Conservation (phyloP, 2,797 vertebrate species). For the Emys orbicularis region DNA sequence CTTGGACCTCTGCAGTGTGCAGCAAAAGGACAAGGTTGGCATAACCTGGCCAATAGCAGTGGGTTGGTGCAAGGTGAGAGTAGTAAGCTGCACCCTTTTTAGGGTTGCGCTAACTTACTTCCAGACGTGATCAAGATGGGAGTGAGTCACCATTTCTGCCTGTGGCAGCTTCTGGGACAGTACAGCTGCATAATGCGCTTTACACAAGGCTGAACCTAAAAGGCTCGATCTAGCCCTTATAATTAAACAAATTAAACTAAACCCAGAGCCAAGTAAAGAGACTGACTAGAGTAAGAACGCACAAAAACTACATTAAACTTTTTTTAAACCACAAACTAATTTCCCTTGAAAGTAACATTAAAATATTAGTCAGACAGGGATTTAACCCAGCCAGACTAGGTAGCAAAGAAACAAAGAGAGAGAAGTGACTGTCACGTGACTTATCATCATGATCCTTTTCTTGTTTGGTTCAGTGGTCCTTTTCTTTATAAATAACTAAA, state of each 20-base stretch:
- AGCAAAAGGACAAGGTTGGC: neutral
- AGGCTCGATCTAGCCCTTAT: neutral
- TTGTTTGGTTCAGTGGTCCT: neutral
- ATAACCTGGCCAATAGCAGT: neutral
- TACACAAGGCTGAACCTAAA: neutral
- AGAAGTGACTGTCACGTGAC: neutral
- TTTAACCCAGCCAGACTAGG: neutral
- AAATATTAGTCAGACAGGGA: neutral
- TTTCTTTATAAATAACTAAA: conserved; percentile 36
- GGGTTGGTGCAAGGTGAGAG: neutral
- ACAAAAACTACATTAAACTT: neutral
- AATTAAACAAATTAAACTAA: neutral
- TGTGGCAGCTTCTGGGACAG: neutral
- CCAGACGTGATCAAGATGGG: neutral
- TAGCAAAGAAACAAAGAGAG: neutral
- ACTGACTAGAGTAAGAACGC: neutral
- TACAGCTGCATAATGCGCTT: neutral
- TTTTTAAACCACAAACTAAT: neutral
- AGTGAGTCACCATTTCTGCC: neutral
- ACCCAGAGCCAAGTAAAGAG: neutral
- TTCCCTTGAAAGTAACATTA: neutral
- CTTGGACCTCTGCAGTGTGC: neutral
- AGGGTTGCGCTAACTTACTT: neutral
- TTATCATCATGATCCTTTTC: neutral
- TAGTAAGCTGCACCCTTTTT: neutral